phyloP scores from a whole-genome alignment of 2,113 vertebrate genomes.

The Caranx melampygus region DNA sequence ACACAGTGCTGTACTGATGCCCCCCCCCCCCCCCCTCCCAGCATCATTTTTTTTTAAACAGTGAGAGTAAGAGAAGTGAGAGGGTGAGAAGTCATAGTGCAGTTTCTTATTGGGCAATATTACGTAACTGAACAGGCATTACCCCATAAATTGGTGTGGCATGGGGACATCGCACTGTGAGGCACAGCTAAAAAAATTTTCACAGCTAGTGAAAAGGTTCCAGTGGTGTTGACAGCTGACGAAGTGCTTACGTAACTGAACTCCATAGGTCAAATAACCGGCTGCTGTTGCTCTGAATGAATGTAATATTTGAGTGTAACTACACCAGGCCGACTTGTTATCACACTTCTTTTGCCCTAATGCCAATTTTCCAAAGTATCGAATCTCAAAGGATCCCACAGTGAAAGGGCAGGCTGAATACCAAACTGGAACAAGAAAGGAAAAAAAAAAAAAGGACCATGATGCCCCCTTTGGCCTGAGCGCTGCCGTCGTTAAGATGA shows the following conservation, averaged over 20 bases:
- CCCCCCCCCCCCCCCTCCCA: not conserved
- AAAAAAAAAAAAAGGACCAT: not conserved
- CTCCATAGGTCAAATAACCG: slow-evolving; percentile 37
- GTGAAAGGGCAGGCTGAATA: slow-evolving; percentile 48
- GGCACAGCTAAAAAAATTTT: slow-evolving; percentile 30
- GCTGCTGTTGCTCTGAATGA: slow-evolving; percentile 42
- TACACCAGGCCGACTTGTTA: slow-evolving; percentile 32
- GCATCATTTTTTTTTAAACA: slow-evolving; percentile 5
- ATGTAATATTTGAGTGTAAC: slow-evolving; percentile 42
- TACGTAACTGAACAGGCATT: slow-evolving; percentile 44
- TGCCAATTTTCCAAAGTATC: slow-evolving; percentile 63
- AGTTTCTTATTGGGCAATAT: slow-evolving; percentile 26
- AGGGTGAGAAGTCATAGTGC: not conserved
- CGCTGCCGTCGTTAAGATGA: slow-evolving; percentile 30
- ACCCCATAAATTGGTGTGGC: slow-evolving; percentile 19
- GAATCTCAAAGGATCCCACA: slow-evolving; percentile 32
- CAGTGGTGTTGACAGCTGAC: slow-evolving; percentile 60
- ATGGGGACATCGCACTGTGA: slow-evolving; percentile 16
- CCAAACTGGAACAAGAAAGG: slow-evolving; percentile 31
- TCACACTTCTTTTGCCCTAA: slow-evolving; percentile 19
- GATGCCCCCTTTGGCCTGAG: slow-evolving; percentile 9
- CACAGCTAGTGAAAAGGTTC: slow-evolving; percentile 68
- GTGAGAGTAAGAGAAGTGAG: not conserved
- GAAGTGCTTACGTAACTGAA: slow-evolving; percentile 58
- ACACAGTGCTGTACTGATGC: slow-evolving; percentile 3